Evolutionary conservation across 2,888 invertebrate genomes (phyloP).

Genomic region (Zele albiditarsus): DNA sequence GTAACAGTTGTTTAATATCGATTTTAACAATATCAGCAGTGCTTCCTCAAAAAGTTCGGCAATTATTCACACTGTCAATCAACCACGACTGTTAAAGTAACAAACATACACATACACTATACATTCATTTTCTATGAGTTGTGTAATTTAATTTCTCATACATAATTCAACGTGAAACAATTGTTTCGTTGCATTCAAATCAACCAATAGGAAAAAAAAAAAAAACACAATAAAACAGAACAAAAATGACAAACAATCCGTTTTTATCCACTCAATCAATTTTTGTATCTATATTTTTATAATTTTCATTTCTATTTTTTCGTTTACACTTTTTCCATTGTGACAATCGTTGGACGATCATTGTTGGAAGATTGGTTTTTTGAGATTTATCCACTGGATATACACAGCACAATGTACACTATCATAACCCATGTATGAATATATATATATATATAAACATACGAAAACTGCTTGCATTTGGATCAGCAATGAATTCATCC

Average conservation of each 20-base stretch:
- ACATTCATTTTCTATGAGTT: conserved; percentile 48
- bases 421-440: neutral
- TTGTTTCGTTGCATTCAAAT: neutral
- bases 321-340: neutral
- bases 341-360: conserved; percentile 2
- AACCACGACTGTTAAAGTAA: conserved; percentile 37
- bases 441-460: neutral
- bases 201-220: neutral
- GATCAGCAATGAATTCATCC: neutral
- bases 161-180: conserved; percentile 11
- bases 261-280: neutral
- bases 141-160: conserved; percentile 31
- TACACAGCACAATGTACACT: neutral
- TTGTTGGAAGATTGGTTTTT: neutral
- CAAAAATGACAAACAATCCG: neutral
- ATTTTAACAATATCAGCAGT: neutral
- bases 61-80: conserved; percentile 51
- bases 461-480: neutral
- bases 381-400: neutral
- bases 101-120: conserved; percentile 20
- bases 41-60: conserved; percentile 19
- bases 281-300: neutral
- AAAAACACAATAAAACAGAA: neutral
- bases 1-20: conserved; percentile 4
- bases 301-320: neutral